phyloP scores from a whole-genome alignment of 2,888 invertebrate species.

The Eucriotettix oculatus region DNA sequence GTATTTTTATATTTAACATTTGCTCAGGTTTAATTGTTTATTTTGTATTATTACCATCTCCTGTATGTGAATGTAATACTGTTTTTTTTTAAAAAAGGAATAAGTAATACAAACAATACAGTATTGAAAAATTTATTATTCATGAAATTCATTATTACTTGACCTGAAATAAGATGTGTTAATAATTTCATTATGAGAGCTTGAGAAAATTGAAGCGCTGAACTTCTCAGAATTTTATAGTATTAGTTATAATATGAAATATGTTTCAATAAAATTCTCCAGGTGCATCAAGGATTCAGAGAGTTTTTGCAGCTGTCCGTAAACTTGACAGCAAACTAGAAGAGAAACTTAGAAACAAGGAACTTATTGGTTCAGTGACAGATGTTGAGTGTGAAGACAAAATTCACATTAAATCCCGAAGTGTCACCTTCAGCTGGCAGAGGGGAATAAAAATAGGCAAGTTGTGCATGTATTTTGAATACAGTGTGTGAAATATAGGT shows the following conservation, averaged over 20 bases:
- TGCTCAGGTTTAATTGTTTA: too few species aligned
- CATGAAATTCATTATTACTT: too few species aligned
- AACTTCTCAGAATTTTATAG: not conserved
- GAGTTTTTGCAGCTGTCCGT: constrained; percentile 32
- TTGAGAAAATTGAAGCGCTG: too few species aligned
- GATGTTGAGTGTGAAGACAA: constrained; percentile 36
- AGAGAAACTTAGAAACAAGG: constrained; percentile 33
- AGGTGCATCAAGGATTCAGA: constrained; percentile 14
- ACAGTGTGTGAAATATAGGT: not conserved
- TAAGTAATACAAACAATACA: too few species aligned
- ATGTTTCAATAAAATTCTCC: not conserved
- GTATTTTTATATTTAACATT: too few species aligned
- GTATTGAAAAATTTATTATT: too few species aligned
- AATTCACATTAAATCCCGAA: constrained; percentile 54
- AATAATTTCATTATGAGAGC: too few species aligned
- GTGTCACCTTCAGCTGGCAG: constrained; percentile 87
- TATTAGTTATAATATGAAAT: not conserved
- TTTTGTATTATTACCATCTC: too few species aligned
- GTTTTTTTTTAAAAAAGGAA: too few species aligned
- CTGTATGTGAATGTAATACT: too few species aligned
- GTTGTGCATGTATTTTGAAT: constrained; percentile 3
- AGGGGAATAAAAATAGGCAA: constrained; percentile 66
- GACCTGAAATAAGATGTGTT: too few species aligned
- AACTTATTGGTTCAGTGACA: constrained; percentile 46
- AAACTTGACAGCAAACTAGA: constrained; percentile 48